Evolutionary conservation across 2,888 invertebrate species (phyloP).

Genomic region (Napeogenes sylphis): DNA sequence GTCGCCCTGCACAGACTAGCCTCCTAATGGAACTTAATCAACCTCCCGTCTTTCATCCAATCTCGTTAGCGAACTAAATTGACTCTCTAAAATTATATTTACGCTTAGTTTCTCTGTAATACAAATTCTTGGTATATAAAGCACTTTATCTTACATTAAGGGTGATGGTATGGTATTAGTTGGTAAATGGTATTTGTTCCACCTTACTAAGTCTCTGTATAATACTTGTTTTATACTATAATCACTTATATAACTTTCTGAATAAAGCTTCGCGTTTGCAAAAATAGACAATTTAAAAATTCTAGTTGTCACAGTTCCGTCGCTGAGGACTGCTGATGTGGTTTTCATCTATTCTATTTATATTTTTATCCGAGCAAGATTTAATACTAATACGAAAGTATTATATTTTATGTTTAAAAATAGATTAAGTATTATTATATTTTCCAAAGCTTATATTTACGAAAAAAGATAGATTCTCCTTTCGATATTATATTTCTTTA

Average conservation of each 20-base stretch:
- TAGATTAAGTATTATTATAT: too few species aligned
- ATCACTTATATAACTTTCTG: background rate
- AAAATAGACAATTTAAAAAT: constrained; percentile 8
- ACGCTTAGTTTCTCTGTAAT: constrained; percentile 49
- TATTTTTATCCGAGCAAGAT: background rate
- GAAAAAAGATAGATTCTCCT: too few species aligned
- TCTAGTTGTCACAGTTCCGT: background rate
- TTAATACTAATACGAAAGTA: too few species aligned
- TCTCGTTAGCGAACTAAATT: constrained; percentile 67
- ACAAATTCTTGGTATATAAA: constrained; percentile 56
- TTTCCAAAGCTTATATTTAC: too few species aligned
- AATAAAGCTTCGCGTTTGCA: too few species aligned
- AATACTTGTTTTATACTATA: constrained; percentile 2
- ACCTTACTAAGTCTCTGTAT: background rate
- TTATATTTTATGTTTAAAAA: too few species aligned
- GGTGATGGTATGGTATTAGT: constrained; percentile 42
- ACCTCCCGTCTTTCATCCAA: constrained; percentile 60
- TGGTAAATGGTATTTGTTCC: constrained; percentile 33
- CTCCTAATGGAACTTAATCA: constrained; percentile 65
- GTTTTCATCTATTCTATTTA: constrained; percentile 7
- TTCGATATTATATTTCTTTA: too few species aligned
- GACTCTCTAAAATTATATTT: constrained; percentile 56
- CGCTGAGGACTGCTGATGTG: too few species aligned
- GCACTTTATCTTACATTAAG: constrained; percentile 43
- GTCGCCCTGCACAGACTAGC: constrained; percentile 48